Base-by-base conservation (phyloP, 2,797 vertebrate species). In the Diplodus puntazzo region DNA sequence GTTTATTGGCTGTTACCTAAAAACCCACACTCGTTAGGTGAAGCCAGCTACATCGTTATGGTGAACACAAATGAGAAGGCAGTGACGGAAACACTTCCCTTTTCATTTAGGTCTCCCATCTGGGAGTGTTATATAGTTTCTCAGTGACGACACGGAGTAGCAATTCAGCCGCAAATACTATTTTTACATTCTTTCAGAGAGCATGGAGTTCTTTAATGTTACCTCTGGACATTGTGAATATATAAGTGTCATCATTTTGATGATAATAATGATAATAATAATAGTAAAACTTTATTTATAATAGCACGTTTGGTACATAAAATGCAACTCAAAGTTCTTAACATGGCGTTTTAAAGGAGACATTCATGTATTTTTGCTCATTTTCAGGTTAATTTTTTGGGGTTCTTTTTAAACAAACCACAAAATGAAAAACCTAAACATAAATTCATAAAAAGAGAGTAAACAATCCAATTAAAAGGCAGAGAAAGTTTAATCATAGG, bases 31-130 rank as follows among this genome's bases (percentile, higher is more conserved):
- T 27, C 16, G 5, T 57, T 62, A 20, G 17, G 11, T 64, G 21
- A 49, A 39, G 42, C 60, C 42, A 49, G 52, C 53, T 48, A 50
- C 25, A 57, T 66, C 0, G 10, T 80, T 59, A 64, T 59, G 63
- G 18, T 46, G 54, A 59, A 70, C 27, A 53, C 61, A 69, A 78
- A 85, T 73, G 59, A 77, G 57, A 82, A 63, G 69, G 58, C 59
- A 48, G 45, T 8, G 10, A 55, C 23, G 11, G 3, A 12, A 14
- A 59, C 67, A 39, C 52, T 21, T 58, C 21, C 53, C 25, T 14
- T 55, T 16, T 46, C 27, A 14, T 77, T 23, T 64, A 12, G 17
- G 21, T 46, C 45, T 12, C 23, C 18, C 25, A 30, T 52, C 75
- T 59, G 13, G 39, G 14, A 62, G 20, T 20, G 1, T 75, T 27